Percentiles rank a stretch among this genome's conserved stretches.
Evolutionary conservation across 2,113 vertebrate species (phyloP).

Genomic region (Alaudala cheleensis): DNA sequence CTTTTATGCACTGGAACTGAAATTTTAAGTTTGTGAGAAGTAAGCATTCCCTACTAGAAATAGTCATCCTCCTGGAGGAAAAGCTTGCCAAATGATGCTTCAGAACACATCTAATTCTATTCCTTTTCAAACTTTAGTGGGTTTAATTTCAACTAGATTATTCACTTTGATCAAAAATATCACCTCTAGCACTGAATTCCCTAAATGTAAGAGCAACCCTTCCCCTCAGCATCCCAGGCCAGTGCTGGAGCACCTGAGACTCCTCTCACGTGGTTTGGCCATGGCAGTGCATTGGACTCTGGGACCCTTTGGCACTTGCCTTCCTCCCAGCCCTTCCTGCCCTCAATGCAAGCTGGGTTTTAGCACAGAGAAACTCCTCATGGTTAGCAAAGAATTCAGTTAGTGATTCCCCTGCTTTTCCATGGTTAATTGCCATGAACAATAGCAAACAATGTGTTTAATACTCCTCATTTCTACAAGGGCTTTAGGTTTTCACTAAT

Average conservation of each 20-base stretch:
- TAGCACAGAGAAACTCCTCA: background rate
- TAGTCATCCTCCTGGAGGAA: background rate
- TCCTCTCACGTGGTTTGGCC: background rate
- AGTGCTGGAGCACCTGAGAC: background rate
- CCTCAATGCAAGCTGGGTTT: too few relatives aligned
- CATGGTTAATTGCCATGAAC: background rate
- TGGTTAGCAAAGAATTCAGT: background rate
- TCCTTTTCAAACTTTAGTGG: background rate
- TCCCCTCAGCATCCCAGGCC: background rate
- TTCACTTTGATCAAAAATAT: background rate
- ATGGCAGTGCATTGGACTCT: background rate
- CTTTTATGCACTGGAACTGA: background rate
- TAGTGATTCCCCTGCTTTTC: background rate
- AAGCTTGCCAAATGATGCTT: background rate
- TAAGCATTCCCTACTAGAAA: background rate
- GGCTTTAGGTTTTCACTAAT: background rate
- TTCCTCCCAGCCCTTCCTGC: background rate
- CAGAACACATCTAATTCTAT: background rate
- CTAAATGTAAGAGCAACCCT: background rate
- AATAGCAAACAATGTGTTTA: background rate
- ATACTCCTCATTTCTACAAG: background rate
- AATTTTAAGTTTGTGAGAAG: background rate
- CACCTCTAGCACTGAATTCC: background rate
- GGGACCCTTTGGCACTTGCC: background rate
- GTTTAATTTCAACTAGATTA: background rate